These are phyloP conservation scores for Cyprinodon variegatus DNA, from an alignment of 2,113 vertebrate genomes.

Conservation along the genomic window DNA sequence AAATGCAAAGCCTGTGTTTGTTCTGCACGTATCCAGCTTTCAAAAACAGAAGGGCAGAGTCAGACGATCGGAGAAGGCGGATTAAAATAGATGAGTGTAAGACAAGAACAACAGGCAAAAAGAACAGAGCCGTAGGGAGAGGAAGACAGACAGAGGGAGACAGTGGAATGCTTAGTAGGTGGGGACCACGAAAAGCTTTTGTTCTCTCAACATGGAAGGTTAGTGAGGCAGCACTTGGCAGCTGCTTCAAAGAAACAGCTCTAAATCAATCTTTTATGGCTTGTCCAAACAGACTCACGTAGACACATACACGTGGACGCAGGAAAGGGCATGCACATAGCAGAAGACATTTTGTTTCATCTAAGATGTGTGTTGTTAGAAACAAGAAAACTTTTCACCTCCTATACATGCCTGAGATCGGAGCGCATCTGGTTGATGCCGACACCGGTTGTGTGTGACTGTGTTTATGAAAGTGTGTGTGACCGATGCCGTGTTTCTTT, in stretches of 20 bases:
- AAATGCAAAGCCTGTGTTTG: conserved; percentile 47
- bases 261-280: conserved; percentile 76
- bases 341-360: conserved; percentile 10
- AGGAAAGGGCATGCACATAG: conserved; percentile 25
- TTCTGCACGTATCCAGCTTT: conserved; percentile 33
- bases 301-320: conserved; percentile 8
- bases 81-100: conserved; percentile 63
- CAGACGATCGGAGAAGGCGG: conserved; percentile 41
- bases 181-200: conserved; percentile 64
- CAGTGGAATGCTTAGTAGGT: conserved; percentile 54
- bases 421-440: conserved; percentile 39
- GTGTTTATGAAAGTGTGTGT: conserved; percentile 48
- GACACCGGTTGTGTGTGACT: conserved; percentile 30
- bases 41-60: conserved; percentile 47
- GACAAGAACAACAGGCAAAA: conserved; percentile 51
- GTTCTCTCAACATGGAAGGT: conserved; percentile 57
- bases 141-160: conserved; percentile 34
- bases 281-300: conserved; percentile 58
- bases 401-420: conserved; percentile 31
- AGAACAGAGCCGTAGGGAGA: conserved; percentile 34
- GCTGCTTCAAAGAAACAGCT: conserved; percentile 69
- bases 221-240: conserved; percentile 69
- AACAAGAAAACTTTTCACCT: conserved; percentile 37
- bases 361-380: conserved; percentile 15
- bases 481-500: conserved; percentile 68